Percentiles rank a stretch among this genome's conserved stretches.
Conservation (phyloP, 2,113 vertebrate genomes). For the Glaucomys volans region DNA sequence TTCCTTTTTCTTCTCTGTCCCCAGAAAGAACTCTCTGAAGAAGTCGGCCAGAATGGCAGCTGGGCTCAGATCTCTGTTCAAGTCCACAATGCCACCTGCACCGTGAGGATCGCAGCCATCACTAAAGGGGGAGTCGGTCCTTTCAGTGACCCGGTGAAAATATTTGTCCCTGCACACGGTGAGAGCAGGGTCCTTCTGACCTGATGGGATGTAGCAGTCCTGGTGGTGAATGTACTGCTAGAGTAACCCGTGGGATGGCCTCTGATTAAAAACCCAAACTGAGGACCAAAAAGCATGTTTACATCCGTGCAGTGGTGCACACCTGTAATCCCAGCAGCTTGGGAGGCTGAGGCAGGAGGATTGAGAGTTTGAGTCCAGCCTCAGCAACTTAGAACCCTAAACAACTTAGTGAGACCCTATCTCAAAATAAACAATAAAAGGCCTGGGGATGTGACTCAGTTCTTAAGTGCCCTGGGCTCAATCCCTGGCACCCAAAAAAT, state of each 20-base stretch:
- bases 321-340: too few relatives aligned
- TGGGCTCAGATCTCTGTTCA: conserved; percentile 74
- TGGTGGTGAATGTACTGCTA: background rate
- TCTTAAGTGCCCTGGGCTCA: too few relatives aligned
- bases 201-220: background rate
- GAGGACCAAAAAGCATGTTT: background rate
- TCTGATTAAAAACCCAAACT: background rate
- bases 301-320: too few relatives aligned
- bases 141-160: conserved; percentile 87
- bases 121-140: conserved; percentile 93
- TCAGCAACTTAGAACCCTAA: too few relatives aligned
- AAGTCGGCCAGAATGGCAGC: conserved; percentile 54
- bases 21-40: conserved; percentile 75
- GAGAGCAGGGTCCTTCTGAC: conserved; percentile 52
- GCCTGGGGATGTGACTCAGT: too few relatives aligned
- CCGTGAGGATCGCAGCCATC: conserved; percentile 91
- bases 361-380: too few relatives aligned
- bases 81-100: conserved; percentile 92
- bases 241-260: background rate
- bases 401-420: too few relatives aligned
- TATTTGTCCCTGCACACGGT: conserved; percentile 91
- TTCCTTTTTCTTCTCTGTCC: conserved; percentile 34
- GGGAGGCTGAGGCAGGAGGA: too few relatives aligned
- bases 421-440: too few relatives aligned
- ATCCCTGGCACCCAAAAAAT: too few relatives aligned